Evolutionary conservation across 2,797 vertebrate genomes (phyloP).

Genomic region (Typhlichthys eigenmanni): DNA sequence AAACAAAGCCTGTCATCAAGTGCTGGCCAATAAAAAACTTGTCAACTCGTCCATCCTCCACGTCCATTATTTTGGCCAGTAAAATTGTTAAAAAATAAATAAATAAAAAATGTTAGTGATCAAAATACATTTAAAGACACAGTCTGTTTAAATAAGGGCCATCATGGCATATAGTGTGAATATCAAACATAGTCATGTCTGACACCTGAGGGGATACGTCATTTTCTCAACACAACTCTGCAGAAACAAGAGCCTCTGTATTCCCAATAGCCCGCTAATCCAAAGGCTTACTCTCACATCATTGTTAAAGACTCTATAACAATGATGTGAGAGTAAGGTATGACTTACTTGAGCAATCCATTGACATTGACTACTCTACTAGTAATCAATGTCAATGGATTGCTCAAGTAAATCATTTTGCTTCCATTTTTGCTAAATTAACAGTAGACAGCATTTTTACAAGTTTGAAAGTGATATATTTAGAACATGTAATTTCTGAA

Average conservation of each 20-base stretch:
- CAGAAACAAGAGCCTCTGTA: constrained; percentile 20
- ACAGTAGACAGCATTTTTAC: too few relatives aligned
- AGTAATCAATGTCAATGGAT: constrained; percentile 31
- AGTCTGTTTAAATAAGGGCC: too few relatives aligned
- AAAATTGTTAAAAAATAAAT: too few relatives aligned
- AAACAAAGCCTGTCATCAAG: constrained; percentile 38
- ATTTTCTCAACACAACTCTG: constrained; percentile 22
- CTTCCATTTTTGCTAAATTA: constrained; percentile 12
- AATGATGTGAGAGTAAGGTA: neutral
- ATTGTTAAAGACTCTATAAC: neutral
- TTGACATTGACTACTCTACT: constrained; percentile 25
- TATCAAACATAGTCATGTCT: constrained; percentile 9
- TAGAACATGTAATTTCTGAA: too few relatives aligned
- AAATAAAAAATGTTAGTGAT: too few relatives aligned
- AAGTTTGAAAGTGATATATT: too few relatives aligned
- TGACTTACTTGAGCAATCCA: constrained; percentile 26
- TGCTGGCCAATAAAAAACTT: constrained; percentile 30
- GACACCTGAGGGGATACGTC: neutral
- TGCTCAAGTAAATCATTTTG: constrained; percentile 22
- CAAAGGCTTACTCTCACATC: neutral
- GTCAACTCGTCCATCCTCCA: constrained; percentile 24
- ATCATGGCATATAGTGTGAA: too few relatives aligned
- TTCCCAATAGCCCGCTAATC: constrained; percentile 21
- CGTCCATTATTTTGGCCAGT: constrained; percentile 4
- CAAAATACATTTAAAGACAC: too few relatives aligned